phyloP scores from a whole-genome alignment of 2,888 invertebrate genomes.

The Ochropleura leucogaster region DNA sequence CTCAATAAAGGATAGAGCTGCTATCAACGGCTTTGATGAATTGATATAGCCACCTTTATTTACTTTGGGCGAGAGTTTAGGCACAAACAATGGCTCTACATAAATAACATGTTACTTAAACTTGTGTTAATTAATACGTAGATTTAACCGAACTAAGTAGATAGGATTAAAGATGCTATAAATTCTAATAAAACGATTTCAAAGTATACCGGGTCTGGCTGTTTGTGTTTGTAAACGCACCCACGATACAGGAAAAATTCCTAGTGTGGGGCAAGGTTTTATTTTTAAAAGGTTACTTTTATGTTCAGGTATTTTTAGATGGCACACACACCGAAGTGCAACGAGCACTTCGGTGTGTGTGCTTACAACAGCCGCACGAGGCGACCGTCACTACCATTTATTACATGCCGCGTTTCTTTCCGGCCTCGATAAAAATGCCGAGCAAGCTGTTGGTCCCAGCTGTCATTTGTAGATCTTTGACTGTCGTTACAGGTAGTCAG shows the following conservation, averaged over 20 bases:
- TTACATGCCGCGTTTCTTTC: background rate
- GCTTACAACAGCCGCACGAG: no score
- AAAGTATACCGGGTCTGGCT: background rate
- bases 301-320: background rate
- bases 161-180: background rate
- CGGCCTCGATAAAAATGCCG: no score
- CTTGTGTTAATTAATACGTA: slow-evolving; percentile 2
- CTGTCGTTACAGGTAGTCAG: background rate
- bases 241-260: no score
- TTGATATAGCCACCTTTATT: slow-evolving; percentile 15
- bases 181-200: background rate
- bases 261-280: no score
- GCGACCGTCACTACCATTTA: background rate
- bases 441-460: background rate
- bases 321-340: background rate
- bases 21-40: no score
- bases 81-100: background rate
- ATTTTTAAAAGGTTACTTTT: background rate
- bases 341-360: background rate
- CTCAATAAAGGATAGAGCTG: background rate
- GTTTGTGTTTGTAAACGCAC: no score
- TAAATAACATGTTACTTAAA: no score
- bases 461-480: background rate
- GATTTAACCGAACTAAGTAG: background rate
- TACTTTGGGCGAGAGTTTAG: background rate